phyloP scores from a whole-genome alignment of 2,797 vertebrate species.

The Microcaecilia unicolor region DNA sequence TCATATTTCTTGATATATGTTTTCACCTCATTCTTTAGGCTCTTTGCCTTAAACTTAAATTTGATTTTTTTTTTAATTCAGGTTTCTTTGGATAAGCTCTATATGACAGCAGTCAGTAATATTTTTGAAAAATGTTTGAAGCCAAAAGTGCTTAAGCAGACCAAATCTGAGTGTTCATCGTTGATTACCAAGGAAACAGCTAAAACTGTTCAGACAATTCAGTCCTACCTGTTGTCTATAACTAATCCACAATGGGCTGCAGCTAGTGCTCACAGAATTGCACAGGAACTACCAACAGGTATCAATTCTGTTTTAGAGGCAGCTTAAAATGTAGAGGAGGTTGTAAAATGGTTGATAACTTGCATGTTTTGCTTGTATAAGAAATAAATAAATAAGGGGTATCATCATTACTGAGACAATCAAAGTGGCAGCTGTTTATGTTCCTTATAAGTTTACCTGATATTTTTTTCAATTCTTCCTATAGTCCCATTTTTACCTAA shows the following conservation, averaged over 20 bases:
- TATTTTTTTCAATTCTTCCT: no score
- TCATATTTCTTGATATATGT: no score
- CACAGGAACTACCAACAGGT: constrained; percentile 87
- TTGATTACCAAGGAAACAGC: constrained; percentile 56
- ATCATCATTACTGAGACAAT: no score
- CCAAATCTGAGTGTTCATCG: constrained; percentile 38
- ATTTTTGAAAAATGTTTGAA: constrained; percentile 82
- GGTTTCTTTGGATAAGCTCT: constrained; percentile 82
- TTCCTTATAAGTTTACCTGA: no score
- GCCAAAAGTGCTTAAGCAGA: constrained; percentile 67
- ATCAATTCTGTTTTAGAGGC: neutral
- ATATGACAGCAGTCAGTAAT: constrained; percentile 76
- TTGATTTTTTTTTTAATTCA: constrained; percentile 12
- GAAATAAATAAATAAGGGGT: no score
- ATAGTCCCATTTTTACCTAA: no score
- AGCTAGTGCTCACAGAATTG: constrained; percentile 79
- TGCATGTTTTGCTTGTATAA: no score
- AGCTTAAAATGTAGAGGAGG: no score
- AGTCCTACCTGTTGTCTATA: constrained; percentile 77
- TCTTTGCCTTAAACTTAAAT: no score
- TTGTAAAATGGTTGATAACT: no score
- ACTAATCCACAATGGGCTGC: constrained; percentile 81
- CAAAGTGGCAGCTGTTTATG: no score
- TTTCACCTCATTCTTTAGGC: no score
- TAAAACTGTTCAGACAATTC: constrained; percentile 64